Base-by-base conservation (phyloP, 2,888 invertebrate genomes). In the Hyles lineata region DNA sequence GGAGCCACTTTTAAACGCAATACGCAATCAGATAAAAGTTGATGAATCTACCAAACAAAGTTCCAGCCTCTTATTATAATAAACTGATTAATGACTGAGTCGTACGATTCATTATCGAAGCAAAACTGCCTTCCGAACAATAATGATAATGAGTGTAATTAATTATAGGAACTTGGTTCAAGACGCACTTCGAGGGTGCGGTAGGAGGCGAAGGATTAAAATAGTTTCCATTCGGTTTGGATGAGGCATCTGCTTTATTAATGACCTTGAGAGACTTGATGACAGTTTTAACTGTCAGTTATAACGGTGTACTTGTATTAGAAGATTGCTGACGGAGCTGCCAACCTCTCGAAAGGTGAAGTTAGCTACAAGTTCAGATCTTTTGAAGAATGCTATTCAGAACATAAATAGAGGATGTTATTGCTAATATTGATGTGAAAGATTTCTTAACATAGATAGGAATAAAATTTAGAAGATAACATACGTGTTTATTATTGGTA, bases 61-160 rank as follows among this genome's bases (percentile, higher is more conserved):
- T 93, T 91, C 87, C 85, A 85, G 87, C 82, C 89, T 90, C 93
- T 93, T 94, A 94, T 94, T 94, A 94, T 94, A 93, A 94, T 93
- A 94, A 94, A 94, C 94, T 94, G 94, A 94, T 94, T 94, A 94
- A 94, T 94, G 93, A 93, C 92, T 89, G 92, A 89, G 86, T 86
- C 89, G 92, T 93, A 93, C 94, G 93, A 94, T 94, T 94, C 94
- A 93, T 94, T 94, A 94, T 94, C 92, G 94, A 89, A 90, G 93
- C 93, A 92, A 92, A 94, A 94, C 94, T 94, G 94, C 93, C 94
- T 93, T 94, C 91, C 89, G 91, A 94, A 94, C 94, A 94, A 93
- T 94, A 94, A 94, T 94, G 93, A 94, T 94, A 94, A 94, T 94
- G 93, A 94, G 94, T 90, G 90, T 94, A 93, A 94, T 94, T 94